Evolutionary conservation across 2,797 vertebrate species (phyloP), one percentile per base, ranked within the genome.

Genomic region (Sebastes taczanowskii): DNA sequence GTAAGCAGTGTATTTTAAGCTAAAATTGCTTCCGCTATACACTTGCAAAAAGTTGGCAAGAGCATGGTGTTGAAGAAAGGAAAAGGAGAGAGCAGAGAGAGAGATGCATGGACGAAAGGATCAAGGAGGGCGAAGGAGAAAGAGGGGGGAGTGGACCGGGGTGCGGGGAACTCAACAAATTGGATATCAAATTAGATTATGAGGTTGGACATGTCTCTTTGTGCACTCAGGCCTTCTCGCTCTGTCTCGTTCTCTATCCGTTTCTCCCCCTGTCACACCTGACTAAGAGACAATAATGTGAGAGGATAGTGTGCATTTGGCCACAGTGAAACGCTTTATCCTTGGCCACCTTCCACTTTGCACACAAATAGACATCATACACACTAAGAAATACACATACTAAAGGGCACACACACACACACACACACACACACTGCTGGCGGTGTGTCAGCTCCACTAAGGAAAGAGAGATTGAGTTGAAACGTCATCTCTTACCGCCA

Each of bases 121-220:
- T 74, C 34, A 77, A 85, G 72, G 74, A 71, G 61, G 68, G 64
- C 22, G 25, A 77, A 72, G 77, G 80, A 80, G 77, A 79, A 49
- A 69, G 60, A 65, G 30, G 49, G 23, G 10, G 59, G 8, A 61
- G 71, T 46, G 69, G 52, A 64, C 71, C 72, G 53, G 61, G 22
- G 38, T 68, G 53, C n/a, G 64, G 65, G 67, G 61, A 81, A 77
- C 75, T 90, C 84, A 78, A 88, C 88, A 92, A 92, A 90, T 86
- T 88, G 78, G 85, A 89, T 74, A 80, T 84, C 76, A 89, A 81
- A 92, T 92, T 78, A 83, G 86, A 90, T 93, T 83, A 91, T 88
- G 80, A 83, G 80, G 60, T 63, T 74, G 71, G 81, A 88, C 83
- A 71, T 77, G 75, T 80, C 79, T 81, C 86, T 80, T 62, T 78